Percentiles rank a stretch among this genome's conserved stretches.
These are phyloP conservation scores for Pseudorectes ferrugineus DNA, from an alignment of 2,113 vertebrate genomes.

Conservation along the genomic window DNA sequence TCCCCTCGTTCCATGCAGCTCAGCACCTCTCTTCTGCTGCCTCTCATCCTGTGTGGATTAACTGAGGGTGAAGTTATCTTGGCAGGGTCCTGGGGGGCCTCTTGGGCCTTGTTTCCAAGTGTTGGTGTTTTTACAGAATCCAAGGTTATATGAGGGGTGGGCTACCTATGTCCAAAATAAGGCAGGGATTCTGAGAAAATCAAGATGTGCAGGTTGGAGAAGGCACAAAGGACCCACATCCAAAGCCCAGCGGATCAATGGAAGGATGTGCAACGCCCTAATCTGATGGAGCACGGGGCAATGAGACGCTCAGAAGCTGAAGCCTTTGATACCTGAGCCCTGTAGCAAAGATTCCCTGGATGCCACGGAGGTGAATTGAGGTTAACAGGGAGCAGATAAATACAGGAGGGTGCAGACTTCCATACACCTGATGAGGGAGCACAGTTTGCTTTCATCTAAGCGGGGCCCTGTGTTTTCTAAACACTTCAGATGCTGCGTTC, in stretches of 20 bases:
- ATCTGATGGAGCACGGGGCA: background rate
- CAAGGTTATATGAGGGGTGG: background rate
- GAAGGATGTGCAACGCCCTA: background rate
- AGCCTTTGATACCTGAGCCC: constrained; percentile 40
- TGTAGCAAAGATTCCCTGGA: constrained; percentile 48
- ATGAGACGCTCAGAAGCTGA: background rate
- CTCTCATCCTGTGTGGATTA: background rate
- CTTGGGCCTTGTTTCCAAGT: background rate
- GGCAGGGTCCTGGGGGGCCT: accelerated
- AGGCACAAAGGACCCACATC: background rate
- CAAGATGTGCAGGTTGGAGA: background rate
- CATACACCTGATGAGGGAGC: constrained; percentile 46
- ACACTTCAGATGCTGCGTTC: background rate
- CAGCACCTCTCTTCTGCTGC: background rate
- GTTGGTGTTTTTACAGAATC: background rate
- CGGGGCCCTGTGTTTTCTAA: background rate
- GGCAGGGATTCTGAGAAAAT: background rate
- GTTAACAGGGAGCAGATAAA: constrained; percentile 52
- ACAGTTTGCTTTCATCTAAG: constrained; percentile 39
- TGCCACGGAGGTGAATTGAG: constrained; percentile 43
- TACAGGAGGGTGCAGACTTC: constrained; percentile 31
- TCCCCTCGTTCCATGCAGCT: background rate
- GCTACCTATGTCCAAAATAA: background rate
- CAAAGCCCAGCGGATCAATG: background rate
- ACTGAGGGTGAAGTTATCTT: background rate